Conservation (phyloP, 2,113 vertebrate genomes). For the Muscicapa adusta region DNA sequence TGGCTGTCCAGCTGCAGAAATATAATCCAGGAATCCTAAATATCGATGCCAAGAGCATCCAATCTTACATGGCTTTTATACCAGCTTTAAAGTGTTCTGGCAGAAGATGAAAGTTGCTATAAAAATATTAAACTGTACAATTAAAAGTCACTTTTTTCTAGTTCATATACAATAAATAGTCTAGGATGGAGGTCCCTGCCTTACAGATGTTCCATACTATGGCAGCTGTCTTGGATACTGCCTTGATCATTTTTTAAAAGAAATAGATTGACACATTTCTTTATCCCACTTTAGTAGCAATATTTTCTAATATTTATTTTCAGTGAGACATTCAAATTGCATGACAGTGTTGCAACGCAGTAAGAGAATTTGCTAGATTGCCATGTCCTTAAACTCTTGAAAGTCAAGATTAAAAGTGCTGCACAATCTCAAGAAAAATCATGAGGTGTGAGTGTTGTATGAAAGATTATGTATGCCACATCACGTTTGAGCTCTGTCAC, state of each 20-base stretch:
- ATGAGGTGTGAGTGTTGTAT: not conserved
- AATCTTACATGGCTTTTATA: not conserved
- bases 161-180: not conserved
- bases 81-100: not conserved
- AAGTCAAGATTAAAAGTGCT: not conserved
- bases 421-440: not conserved
- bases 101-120: not conserved
- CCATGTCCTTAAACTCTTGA: not conserved
- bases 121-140: not conserved
- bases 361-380: not conserved
- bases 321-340: not conserved
- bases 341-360: not conserved
- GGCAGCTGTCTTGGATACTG: not conserved
- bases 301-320: not conserved
- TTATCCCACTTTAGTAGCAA: not conserved
- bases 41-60: not conserved
- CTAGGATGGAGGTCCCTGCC: not conserved
- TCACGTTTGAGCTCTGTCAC: fast-evolving
- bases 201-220: not conserved
- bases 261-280: not conserved
- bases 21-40: not conserved
- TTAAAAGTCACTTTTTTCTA: not conserved
- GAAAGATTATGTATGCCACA: not conserved
- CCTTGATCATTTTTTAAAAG: not conserved
- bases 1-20: not conserved